Percentiles rank a stretch among this genome's conserved stretches.
These are phyloP conservation scores for Potorous gilbertii DNA, from an alignment of 2,797 vertebrate genomes.

Conservation along the genomic window DNA sequence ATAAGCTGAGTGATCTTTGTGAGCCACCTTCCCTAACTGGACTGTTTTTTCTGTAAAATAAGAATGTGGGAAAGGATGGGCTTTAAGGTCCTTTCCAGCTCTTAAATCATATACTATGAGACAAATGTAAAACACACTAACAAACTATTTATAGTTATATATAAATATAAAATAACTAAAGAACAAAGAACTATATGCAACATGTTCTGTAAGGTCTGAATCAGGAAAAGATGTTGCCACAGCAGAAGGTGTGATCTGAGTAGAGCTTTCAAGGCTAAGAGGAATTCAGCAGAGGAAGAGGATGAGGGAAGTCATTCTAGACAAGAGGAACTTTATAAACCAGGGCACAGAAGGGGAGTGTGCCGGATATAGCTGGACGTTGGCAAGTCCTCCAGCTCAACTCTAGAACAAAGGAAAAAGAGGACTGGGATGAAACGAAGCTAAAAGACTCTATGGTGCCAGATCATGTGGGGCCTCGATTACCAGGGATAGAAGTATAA, in stretches of 20 bases:
- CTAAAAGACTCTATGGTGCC: neutral
- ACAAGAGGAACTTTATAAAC: neutral
- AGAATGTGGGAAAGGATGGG: neutral
- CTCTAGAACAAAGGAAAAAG: neutral
- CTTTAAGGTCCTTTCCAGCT: neutral
- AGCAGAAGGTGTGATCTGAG: neutral
- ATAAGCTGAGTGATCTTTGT: neutral
- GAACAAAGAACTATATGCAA: neutral
- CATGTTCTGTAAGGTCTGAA: neutral
- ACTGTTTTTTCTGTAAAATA: neutral
- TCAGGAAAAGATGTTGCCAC: neutral
- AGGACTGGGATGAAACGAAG: neutral
- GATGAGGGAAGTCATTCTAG: no score
- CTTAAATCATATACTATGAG: neutral
- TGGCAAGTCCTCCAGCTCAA: neutral
- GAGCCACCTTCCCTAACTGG: neutral
- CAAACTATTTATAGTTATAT: no score
- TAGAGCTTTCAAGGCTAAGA: neutral
- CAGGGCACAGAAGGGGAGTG: neutral
- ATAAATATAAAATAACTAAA: no score
- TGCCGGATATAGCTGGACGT: neutral
- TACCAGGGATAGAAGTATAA: neutral
- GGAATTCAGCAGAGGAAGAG: neutral
- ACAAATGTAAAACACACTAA: neutral
- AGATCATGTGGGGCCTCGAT: neutral